Percentiles rank a stretch among this genome's conserved stretches.
Conservation (phyloP, 2,113 vertebrate species). For the Cochlearius cochlearius region DNA sequence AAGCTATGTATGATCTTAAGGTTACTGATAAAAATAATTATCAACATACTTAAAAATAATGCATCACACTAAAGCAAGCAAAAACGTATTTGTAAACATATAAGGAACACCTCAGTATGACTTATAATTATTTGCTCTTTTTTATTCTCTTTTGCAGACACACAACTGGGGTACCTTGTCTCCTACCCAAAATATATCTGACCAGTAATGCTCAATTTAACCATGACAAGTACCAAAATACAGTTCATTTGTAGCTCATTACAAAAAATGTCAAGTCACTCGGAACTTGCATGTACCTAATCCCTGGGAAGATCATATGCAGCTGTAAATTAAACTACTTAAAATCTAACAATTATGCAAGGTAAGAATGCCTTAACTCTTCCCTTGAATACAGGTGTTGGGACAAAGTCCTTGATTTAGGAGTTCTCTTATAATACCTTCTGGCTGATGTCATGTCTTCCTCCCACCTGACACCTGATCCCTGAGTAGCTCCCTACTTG, state of each 20-base stretch:
- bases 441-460: background rate
- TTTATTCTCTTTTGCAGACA: background rate
- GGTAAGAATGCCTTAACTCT: background rate
- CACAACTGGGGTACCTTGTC: background rate
- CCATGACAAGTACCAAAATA: background rate
- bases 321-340: background rate
- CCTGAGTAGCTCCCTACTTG: background rate
- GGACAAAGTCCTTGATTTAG: background rate
- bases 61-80: background rate
- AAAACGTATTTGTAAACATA: background rate
- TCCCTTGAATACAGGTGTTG: background rate
- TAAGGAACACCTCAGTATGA: background rate
- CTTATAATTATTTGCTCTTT: background rate
- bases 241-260: background rate
- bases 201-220: background rate
- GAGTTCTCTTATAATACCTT: background rate
- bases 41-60: background rate
- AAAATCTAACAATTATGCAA: background rate
- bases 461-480: background rate
- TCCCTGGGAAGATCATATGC: background rate
- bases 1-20: background rate
- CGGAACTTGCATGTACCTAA: background rate
- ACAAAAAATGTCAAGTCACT: background rate
- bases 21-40: constrained; percentile 3
- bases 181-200: background rate